Conservation (phyloP, 2,113 vertebrate genomes). For the Tricholaema leucomelas region DNA sequence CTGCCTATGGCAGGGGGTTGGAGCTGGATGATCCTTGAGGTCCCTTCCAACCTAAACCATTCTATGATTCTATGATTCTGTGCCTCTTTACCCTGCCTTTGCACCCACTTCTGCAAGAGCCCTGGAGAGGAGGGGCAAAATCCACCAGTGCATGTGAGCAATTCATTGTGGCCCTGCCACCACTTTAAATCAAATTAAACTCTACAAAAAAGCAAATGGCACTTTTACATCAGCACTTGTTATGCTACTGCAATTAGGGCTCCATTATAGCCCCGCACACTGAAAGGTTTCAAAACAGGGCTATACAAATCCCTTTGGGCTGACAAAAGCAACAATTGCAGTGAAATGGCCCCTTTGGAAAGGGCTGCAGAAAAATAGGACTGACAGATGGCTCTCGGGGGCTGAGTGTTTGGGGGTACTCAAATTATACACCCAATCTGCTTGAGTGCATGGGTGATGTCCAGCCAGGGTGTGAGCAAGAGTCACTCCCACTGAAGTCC, state of each 20-base stretch:
- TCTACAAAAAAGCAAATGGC: neutral
- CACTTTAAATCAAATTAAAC: neutral
- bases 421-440: neutral
- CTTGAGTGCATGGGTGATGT: neutral
- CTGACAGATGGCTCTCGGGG: neutral
- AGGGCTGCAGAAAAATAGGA: neutral
- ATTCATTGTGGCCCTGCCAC: constrained; percentile 16
- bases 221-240: neutral
- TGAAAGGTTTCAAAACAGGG: neutral
- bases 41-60: too few species aligned
- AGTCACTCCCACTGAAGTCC: neutral
- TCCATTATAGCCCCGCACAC: neutral
- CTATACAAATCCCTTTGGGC: neutral
- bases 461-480: neutral
- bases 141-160: neutral
- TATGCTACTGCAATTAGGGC: constrained; percentile 2
- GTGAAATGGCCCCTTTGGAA: neutral
- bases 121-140: neutral
- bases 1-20: too few species aligned
- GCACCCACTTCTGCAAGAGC: neutral
- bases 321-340: neutral
- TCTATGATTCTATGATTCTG: too few species aligned
- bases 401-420: neutral
- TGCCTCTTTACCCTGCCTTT: neutral
- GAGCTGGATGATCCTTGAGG: too few species aligned